Base-by-base conservation (phyloP, 2,113 vertebrate species). In the Cyanoliseus patagonus region DNA sequence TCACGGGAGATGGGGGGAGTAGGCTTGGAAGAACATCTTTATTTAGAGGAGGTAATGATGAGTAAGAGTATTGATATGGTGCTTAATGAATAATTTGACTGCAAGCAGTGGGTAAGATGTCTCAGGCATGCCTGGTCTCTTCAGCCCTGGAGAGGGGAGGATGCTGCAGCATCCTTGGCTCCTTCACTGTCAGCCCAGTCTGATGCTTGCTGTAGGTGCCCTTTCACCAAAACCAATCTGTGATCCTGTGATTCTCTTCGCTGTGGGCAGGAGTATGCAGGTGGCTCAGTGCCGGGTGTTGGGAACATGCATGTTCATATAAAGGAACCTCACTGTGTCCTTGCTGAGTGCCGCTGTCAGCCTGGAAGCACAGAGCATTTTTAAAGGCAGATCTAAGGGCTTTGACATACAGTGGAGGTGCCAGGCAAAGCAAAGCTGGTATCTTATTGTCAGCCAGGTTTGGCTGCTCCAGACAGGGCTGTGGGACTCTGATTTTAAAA, bases 1-100 rank as follows among this genome's bases (percentile, higher is more conserved):
- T 6, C 1, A 1, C 35, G 2, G 59, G 9, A 47, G 41, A 12
- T 2, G 10, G 47, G 27, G 42, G 31, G 2, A 2, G 33, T 12
- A 5, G 41, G 35, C 24, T 47, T 55, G 87, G 52, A 42, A 35
- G 49, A n/a, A 22, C 0, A 1, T 25, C 27, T 44, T 59, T 61
- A 28, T 75, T 39, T 18, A 17, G 55, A 47, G 41, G 52, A 53
- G 55, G 17, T 35, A 37, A 42, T 83, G 70, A 35, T 0, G 2
- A 76, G 7, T 49, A 41, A 46, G n/a, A 31, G n/a, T 42, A 24
- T 16, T 49, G 46, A 37, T 80, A 62, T 0, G 19, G 37, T 11
- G 62, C 25, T 83, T 73, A 64, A 84, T 41, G 23, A 81, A n/a
- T 41, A 37, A 18, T 41, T 49, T 53, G 49, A 24, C 49, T 70